These are phyloP conservation scores for Sturnus vulgaris DNA, from an alignment of 2,113 vertebrate genomes.

Conservation along the genomic window DNA sequence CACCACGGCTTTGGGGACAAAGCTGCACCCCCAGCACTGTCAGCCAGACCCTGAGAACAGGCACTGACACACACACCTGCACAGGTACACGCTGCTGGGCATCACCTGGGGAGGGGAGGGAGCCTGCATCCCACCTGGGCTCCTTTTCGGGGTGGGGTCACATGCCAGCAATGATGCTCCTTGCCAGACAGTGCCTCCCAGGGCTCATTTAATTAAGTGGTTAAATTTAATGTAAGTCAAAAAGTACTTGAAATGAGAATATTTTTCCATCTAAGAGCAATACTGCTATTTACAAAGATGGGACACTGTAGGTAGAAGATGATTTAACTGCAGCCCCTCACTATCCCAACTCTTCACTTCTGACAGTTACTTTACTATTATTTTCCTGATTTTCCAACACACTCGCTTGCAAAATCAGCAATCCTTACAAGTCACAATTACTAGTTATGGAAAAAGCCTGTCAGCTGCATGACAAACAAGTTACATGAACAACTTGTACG, in stretches of 20 bases:
- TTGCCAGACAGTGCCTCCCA: background rate
- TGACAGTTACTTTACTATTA: background rate
- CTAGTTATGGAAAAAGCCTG: background rate
- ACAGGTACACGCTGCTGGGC: rapidly evolving
- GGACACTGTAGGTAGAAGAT: background rate
- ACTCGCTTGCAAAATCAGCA: background rate
- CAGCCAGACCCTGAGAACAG: too few species aligned
- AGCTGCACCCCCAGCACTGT: background rate
- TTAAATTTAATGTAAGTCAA: background rate
- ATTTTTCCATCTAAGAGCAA: background rate
- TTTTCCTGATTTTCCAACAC: background rate
- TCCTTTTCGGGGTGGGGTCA: background rate
- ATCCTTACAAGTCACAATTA: background rate
- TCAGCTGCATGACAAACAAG: background rate
- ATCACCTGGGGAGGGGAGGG: rapidly evolving
- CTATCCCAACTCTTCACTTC: background rate
- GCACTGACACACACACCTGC: rapidly evolving
- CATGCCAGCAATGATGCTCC: rapidly evolving
- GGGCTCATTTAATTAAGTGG: rapidly evolving
- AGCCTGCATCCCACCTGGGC: background rate
- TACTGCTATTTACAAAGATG: rapidly evolving
- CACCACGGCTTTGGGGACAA: rapidly evolving
- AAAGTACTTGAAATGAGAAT: background rate
- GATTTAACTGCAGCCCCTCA: background rate
- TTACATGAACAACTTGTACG: background rate